phyloP scores from a whole-genome alignment of 2,113 vertebrate species.

The Coturnix japonica region DNA sequence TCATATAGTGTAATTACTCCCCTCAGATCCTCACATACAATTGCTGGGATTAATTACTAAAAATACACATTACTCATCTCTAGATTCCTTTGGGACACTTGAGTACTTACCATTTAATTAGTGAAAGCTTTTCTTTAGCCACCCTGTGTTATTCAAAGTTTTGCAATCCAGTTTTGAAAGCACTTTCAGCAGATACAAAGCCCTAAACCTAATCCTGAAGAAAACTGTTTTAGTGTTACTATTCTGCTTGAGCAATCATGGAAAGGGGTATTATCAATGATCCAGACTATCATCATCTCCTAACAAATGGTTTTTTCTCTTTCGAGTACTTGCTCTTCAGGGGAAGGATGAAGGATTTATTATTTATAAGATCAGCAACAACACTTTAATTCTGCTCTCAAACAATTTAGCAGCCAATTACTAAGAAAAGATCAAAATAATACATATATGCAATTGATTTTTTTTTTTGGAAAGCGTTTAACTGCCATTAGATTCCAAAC shows the following conservation, averaged over 20 bases:
- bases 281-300: not conserved
- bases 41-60: not conserved
- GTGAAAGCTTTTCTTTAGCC: not conserved
- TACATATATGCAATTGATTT: accelerated
- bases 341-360: not conserved
- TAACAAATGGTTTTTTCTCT: not conserved
- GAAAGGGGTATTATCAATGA: not conserved
- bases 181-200: not conserved
- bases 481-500: not conserved
- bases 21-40: not conserved
- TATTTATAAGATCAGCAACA: not conserved
- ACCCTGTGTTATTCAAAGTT: not conserved
- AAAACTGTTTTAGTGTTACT: not conserved
- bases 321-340: not conserved
- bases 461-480: not conserved
- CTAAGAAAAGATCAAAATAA: not conserved
- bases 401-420: not conserved
- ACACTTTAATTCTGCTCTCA: not conserved
- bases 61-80: not conserved
- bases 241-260: not conserved
- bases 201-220: not conserved
- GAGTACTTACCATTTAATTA: not conserved
- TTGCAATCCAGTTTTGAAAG: not conserved
- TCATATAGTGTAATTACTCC: not conserved
- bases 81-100: not conserved